These are phyloP conservation scores for Drosophila kohkoa DNA, from an alignment of 1,140 invertebrate species.

Conservation along the genomic window DNA sequence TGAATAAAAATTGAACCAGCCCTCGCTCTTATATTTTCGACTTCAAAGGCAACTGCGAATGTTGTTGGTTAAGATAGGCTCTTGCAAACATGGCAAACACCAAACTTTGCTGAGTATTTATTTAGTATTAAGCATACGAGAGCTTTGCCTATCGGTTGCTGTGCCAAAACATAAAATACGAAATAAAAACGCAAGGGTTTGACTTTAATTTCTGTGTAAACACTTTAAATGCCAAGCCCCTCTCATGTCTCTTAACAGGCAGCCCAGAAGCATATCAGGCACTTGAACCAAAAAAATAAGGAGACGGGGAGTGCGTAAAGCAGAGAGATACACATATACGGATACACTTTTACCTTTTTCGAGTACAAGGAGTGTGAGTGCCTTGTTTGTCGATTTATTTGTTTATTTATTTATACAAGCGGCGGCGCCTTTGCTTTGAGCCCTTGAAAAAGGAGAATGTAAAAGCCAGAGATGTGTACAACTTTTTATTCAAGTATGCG, in stretches of 20 bases:
- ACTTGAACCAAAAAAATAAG: slow-evolving; percentile 17
- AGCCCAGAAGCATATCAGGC: slow-evolving; percentile 31
- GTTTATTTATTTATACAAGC: slow-evolving; percentile 76
- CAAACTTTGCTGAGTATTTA: slow-evolving; percentile 62
- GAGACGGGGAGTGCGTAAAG: no score
- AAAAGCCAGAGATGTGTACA: slow-evolving; percentile 29
- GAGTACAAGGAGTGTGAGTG: slow-evolving; percentile 45
- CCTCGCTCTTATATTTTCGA: slow-evolving; percentile 2
- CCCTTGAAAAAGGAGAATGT: slow-evolving; percentile 38
- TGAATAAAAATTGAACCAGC: neutral
- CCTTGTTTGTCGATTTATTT: slow-evolving; percentile 70
- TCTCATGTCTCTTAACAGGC: slow-evolving; percentile 17
- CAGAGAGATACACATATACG: slow-evolving; percentile 6
- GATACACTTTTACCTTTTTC: slow-evolving; percentile 1
- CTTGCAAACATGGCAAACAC: slow-evolving; percentile 29
- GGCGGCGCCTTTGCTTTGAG: slow-evolving; percentile 66
- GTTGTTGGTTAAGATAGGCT: slow-evolving; percentile 1
- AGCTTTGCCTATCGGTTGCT: slow-evolving; percentile 38
- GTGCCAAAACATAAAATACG: slow-evolving; percentile 27
- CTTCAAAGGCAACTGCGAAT: slow-evolving; percentile 46
- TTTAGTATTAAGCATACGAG: slow-evolving; percentile 62
- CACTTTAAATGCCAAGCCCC: slow-evolving; percentile 67
- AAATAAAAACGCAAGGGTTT: slow-evolving; percentile 50
- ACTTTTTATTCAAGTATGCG: slow-evolving; percentile 28
- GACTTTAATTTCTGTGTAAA: slow-evolving; percentile 82